A percentile compares a stretch with the other conserved stretches of the same genome.
Evolutionary conservation across 37 sponge, comb jelly and placozoan genomes (phyloP).

Genomic region (Geodia barretti): DNA sequence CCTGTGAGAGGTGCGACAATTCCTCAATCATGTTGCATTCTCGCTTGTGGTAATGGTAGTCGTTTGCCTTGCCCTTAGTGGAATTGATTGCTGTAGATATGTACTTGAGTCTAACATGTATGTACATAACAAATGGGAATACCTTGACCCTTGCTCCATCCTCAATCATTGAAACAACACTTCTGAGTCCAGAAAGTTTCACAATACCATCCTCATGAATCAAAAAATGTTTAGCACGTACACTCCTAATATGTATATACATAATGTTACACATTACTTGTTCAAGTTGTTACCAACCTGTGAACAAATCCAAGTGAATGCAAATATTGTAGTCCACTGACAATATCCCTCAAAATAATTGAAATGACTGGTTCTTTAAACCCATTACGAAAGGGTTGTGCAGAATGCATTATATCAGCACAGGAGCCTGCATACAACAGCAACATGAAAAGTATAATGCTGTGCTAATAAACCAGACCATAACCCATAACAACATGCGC

Average conservation of each 20-base stretch:
- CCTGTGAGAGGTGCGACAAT: too few species aligned
- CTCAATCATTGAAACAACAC: slow-evolving; percentile 37
- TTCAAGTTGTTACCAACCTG: neutral
- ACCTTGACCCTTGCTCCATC: slow-evolving; percentile 52
- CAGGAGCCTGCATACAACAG: slow-evolving; percentile 63
- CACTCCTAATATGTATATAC: slow-evolving; percentile 42
- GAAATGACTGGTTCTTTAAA: slow-evolving; percentile 70
- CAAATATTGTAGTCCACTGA: slow-evolving; percentile 65
- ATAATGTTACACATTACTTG: neutral
- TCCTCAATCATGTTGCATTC: too few species aligned
- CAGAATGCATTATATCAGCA: slow-evolving; percentile 89
- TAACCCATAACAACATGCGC: neutral
- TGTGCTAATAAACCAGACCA: neutral
- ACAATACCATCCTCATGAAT: slow-evolving; percentile 67
- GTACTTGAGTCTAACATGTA: too few species aligned
- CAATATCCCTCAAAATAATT: slow-evolving; percentile 66
- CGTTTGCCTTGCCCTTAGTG: too few species aligned
- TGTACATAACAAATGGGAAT: neutral
- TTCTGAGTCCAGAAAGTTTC: slow-evolving; percentile 79
- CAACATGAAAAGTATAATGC: neutral
- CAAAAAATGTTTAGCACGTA: slow-evolving; percentile 83
- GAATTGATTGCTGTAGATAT: too few species aligned
- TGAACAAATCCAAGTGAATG: slow-evolving; percentile 21
- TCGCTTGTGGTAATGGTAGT: too few species aligned
- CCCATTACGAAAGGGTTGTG: slow-evolving; percentile 68